These are phyloP conservation scores for Leuciscus waleckii DNA, from an alignment of 2,797 vertebrate genomes.

Conservation along the genomic window DNA sequence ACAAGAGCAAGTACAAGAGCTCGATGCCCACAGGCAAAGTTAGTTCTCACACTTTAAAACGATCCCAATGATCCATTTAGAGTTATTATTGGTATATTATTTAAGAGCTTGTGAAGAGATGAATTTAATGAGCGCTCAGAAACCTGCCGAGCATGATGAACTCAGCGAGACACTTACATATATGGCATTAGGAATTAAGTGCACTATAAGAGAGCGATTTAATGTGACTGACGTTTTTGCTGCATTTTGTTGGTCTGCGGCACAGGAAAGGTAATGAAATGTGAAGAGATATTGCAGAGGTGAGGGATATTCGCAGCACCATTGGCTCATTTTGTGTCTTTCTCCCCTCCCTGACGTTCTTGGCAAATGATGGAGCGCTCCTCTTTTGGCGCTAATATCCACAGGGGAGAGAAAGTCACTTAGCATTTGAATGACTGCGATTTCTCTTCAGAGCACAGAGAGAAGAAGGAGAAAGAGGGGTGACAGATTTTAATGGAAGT, in stretches of 20 bases:
- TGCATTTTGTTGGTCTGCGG: conserved; percentile 63
- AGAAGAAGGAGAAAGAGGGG: conserved; percentile 68
- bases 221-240: conserved; percentile 72
- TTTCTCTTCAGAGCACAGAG: conserved; percentile 69
- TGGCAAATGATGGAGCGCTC: conserved; percentile 68
- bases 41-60: conserved; percentile 79
- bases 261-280: conserved; percentile 72
- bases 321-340: conserved; percentile 47
- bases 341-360: conserved; percentile 57
- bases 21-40: conserved; percentile 71
- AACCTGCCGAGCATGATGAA: conserved; percentile 57
- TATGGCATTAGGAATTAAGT: conserved; percentile 29
- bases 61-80: conserved; percentile 84
- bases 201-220: conserved; percentile 62
- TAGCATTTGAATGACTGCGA: conserved; percentile 80
- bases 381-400: conserved; percentile 72
- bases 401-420: conserved; percentile 74
- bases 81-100: conserved; percentile 65
- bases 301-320: conserved; percentile 46
- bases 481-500: conserved; percentile 81
- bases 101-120: conserved; percentile 37
- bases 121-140: conserved; percentile 60
- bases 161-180: conserved; percentile 61
- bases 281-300: conserved; percentile 71
- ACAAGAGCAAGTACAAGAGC: background rate